Base-by-base conservation (phyloP, 2,888 invertebrate genomes). In the Stenolophus ochropezus region DNA sequence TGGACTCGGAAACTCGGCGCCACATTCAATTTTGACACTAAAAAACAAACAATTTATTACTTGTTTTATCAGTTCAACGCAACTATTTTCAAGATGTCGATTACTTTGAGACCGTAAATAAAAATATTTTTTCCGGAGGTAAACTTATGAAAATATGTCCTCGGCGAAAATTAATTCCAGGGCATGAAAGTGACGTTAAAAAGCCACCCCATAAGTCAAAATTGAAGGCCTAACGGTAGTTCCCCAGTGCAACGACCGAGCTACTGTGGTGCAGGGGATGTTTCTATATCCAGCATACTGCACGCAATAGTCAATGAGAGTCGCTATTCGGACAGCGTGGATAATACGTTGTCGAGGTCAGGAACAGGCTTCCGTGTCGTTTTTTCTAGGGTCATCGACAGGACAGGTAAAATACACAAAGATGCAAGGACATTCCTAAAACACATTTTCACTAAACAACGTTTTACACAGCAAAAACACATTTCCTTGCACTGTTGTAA, bases 281-380 rank as follows among this genome's bases (percentile, higher is more conserved):
- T 73, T 49, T 47, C 11, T 8, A 8, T 11, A 4, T 27, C 11
- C 25, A 16, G 14, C 73, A 16, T 23, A 49, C 69, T 42, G n/a
- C 33, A 71, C 71, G 71, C 47, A 71, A 71, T 73, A 51, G 79
- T 79, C 69, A 79, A 79, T 79, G 79, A 76, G 21, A 18, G 14
- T 53, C 25, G 18, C 27, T 42, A 53, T 56, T 25, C 53, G 18
- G n/a, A 69, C 18, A 65, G 65, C 78, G 78, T 78, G 49, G 49
- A 51, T 71, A 79, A 79, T 69, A 71, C 16, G 69, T 79, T 69
- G 51, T 53, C 79, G 79, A 79, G 79, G 79, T 79, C 79, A 79
- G 53, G 25, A 11, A 33, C 61, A 16, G 61, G 51, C 71, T 71
- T 53, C 71, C 27, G 65, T 47, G 47, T 78, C 21, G 23, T 51